Base-by-base conservation (phyloP, 2,888 invertebrate species). In the Zhuqinia jingwanae region DNA sequence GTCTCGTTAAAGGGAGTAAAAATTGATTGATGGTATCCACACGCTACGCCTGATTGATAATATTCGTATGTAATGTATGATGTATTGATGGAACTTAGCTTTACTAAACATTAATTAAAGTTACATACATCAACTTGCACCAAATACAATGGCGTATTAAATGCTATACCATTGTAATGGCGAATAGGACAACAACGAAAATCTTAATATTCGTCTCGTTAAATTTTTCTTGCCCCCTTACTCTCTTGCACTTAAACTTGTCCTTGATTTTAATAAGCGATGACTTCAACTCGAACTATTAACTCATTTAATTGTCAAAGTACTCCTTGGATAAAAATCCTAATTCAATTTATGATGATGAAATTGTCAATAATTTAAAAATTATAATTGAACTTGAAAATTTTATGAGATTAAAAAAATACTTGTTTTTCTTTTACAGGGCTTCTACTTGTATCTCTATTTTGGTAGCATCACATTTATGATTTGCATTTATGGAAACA, bases 361-460 rank as follows among this genome's bases (percentile, higher is more conserved):
- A 3, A 8, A 2, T 53, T 17, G 53, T 53, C 3, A 8, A 8
- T 53, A 8, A 17, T n/a, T 53, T 15, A 3, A 53, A 53, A 53
- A n/a, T 53, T 13, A 36, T 36, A 36, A 60, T 20, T 17, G n/a
- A n/a, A n/a, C 36, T 36, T 36, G n/a, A n/a, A 36, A 36, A 36
- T 42, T 2, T 1, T n/a, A 20, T 68, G 77, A 20, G 30, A 17
- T 25, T 8, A 68, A 68, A 20, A 20, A 45, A 17, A n/a, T 13
- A 15, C 22, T 70, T 20, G 2, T 50, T 56, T 42, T 56, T 36
- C 27, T 11, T 50, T 79, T 79, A 8, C 94, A 96, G 95, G 96
- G 96, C 13, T 97, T 96, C 93, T 97, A 97, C 93, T 93, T 97
- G 89, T 97, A 97, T 92, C 94, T 97, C 89, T 97, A 97, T 93